Percentiles rank a stretch among this genome's conserved stretches.
phyloP scores from a whole-genome alignment of 2,888 invertebrate genomes.

The Tetragonula carbonaria region DNA sequence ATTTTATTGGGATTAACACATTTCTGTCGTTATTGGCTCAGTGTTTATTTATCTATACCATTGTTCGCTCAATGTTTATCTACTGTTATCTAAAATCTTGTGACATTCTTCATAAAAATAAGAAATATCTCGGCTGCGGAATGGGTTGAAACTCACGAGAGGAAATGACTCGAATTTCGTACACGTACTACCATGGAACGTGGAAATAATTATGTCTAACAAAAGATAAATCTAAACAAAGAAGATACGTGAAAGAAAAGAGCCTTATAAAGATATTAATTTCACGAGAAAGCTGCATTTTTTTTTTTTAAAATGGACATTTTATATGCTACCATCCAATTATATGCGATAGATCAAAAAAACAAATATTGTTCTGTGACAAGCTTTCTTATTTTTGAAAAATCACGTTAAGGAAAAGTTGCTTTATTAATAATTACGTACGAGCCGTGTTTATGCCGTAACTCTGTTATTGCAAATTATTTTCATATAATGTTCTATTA shows the following conservation, averaged over 20 bases:
- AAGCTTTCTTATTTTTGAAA: not conserved
- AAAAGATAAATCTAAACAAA: too few species aligned
- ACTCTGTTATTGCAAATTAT: constrained; percentile 18
- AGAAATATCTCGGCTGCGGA: too few species aligned
- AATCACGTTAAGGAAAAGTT: not conserved
- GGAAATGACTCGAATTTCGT: too few species aligned
- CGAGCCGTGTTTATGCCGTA: not conserved
- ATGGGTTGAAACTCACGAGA: too few species aligned
- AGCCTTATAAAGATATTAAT: not conserved
- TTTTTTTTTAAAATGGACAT: not conserved
- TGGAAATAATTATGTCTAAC: too few species aligned
- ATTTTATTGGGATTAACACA: too few species aligned
- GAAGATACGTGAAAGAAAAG: not conserved
- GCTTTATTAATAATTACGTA: not conserved
- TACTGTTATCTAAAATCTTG: too few species aligned
- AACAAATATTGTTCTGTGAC: not conserved
- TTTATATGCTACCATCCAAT: not conserved
- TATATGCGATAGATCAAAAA: not conserved
- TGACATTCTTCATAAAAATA: too few species aligned
- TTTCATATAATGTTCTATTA: constrained; percentile 14
- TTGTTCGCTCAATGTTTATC: too few species aligned
- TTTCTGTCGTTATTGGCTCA: too few species aligned
- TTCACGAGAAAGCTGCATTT: not conserved
- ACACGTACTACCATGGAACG: too few species aligned
- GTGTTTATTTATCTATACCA: too few species aligned